These are phyloP conservation scores for Drosophila emarginata DNA, from an alignment of 2,888 invertebrate species.

Conservation along the genomic window DNA sequence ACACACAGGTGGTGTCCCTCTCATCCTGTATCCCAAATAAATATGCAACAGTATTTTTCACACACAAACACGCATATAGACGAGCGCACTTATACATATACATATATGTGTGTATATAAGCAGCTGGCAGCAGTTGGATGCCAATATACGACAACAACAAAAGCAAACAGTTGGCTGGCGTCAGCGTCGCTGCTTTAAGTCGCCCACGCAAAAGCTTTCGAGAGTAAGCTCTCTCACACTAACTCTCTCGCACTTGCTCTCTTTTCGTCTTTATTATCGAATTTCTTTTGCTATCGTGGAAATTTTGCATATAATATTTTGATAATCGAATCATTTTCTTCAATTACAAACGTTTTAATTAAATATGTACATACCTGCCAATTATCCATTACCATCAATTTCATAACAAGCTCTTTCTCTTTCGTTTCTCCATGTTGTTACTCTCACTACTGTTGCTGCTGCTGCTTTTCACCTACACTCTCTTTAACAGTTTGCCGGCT, in stretches of 20 bases:
- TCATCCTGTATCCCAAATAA: slow-evolving; percentile 53
- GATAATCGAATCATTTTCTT: neutral
- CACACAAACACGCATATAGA: slow-evolving; percentile 16
- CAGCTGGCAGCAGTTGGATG: slow-evolving; percentile 49
- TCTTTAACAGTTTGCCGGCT: slow-evolving; percentile 21
- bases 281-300: slow-evolving; percentile 2
- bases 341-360: slow-evolving; percentile 5
- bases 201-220: slow-evolving; percentile 70
- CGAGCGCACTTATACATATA: neutral
- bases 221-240: slow-evolving; percentile 45
- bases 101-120: slow-evolving; percentile 12
- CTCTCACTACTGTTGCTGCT: neutral
- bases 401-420: neutral
- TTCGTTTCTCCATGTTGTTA: slow-evolving; percentile 2
- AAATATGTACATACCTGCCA: slow-evolving; percentile 26
- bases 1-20: slow-evolving; percentile 15
- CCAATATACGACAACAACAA: slow-evolving; percentile 53
- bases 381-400: neutral
- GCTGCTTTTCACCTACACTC: neutral
- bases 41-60: slow-evolving; percentile 69
- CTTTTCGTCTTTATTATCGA: neutral
- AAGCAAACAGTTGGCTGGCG: slow-evolving; percentile 72
- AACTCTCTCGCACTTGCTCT: neutral
- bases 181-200: slow-evolving; percentile 62
- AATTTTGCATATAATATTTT: slow-evolving; percentile 24